phyloP scores from a whole-genome alignment of 2,888 invertebrate species.

The Parochlus steinenii region DNA sequence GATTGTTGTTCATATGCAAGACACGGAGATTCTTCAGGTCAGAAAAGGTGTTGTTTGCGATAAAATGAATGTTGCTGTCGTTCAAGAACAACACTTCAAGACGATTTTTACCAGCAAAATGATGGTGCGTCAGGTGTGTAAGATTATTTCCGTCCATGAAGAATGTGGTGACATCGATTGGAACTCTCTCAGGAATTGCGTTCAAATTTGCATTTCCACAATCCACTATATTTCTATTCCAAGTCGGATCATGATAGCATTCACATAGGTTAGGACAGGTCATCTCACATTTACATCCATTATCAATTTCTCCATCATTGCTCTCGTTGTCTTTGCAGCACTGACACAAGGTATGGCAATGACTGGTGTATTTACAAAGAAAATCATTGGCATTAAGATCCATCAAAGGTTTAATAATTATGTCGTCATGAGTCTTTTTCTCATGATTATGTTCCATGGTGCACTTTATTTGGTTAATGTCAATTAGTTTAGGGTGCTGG shows the following conservation, averaged over 20 bases:
- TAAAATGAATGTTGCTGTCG: constrained; percentile 55
- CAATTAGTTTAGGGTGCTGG: constrained; percentile 63
- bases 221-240: constrained; percentile 72
- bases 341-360: constrained; percentile 73
- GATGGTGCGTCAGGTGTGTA: constrained; percentile 62
- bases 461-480: constrained; percentile 62
- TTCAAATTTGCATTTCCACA: constrained; percentile 60
- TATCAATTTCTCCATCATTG: constrained; percentile 1
- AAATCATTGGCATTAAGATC: constrained; percentile 59
- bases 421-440: constrained; percentile 34
- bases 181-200: constrained; percentile 60
- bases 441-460: constrained; percentile 46
- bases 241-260: constrained; percentile 74
- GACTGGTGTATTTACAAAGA: constrained; percentile 63
- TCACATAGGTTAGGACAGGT: constrained; percentile 73
- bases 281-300: constrained; percentile 79
- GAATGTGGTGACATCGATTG: constrained; percentile 80
- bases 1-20: constrained; percentile 62
- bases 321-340: constrained; percentile 66
- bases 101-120: constrained; percentile 73
- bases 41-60: constrained; percentile 70
- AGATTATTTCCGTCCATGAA: constrained; percentile 70
- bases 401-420: constrained; percentile 35
- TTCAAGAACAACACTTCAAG: constrained; percentile 62
- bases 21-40: constrained; percentile 56